These are phyloP conservation scores for Caenorhabditis tropicalis DNA, from an alignment of 1,140 invertebrate genomes.

Conservation along the genomic window DNA sequence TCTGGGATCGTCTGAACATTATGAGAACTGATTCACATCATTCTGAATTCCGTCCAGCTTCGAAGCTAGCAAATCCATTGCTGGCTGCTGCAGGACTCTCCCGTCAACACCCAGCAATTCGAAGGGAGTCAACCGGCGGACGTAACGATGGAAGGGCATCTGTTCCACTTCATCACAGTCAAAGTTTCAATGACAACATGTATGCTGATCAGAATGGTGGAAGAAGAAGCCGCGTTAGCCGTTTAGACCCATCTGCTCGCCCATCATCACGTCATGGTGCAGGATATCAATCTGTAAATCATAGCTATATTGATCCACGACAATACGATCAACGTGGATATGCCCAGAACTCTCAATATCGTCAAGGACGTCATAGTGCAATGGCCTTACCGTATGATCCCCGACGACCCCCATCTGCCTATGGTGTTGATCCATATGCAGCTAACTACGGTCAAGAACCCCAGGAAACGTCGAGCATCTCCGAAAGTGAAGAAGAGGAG, in stretches of 20 bases:
- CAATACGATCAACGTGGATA: background rate
- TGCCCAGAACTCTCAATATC: background rate
- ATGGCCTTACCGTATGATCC: background rate
- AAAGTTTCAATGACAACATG: background rate
- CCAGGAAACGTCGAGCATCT: background rate
- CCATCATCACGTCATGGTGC: background rate
- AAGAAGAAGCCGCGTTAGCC: background rate
- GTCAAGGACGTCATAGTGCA: background rate
- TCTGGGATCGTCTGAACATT: background rate
- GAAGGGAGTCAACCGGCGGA: background rate
- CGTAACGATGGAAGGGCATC: conserved; percentile 5
- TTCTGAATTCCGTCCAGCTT: background rate
- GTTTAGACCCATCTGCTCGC: background rate
- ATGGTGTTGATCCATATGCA: background rate
- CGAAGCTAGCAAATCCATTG: background rate
- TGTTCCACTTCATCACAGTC: conserved; percentile 11
- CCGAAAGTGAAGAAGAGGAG: background rate
- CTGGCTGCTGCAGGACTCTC: conserved; percentile 9
- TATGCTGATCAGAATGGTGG: background rate
- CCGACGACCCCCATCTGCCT: background rate
- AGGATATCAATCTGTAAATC: background rate
- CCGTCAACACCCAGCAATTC: conserved; percentile 7
- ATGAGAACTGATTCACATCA: background rate
- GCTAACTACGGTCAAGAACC: background rate
- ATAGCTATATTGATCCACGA: background rate